Evolutionary conservation across 2,113 vertebrate genomes (phyloP).

Genomic region (Pipra filicauda): DNA sequence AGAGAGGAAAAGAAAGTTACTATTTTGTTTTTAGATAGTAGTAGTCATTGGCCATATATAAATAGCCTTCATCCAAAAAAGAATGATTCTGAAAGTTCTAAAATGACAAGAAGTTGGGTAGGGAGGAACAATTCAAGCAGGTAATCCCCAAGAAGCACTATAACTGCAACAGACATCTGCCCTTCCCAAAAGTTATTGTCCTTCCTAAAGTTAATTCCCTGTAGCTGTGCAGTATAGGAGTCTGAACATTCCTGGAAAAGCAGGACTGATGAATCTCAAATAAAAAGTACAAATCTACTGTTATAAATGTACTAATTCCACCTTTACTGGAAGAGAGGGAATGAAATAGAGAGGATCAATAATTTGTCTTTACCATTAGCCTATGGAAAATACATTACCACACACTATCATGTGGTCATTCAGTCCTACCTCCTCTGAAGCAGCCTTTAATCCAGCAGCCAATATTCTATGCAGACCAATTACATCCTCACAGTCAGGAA

Average conservation of each 20-base stretch:
- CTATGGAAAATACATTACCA: neutral
- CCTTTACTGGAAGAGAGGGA: neutral
- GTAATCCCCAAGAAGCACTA: neutral
- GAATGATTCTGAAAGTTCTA: neutral
- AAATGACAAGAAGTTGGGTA: neutral
- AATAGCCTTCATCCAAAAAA: neutral
- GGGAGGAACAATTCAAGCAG: neutral
- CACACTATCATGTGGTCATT: neutral
- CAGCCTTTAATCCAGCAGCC: neutral
- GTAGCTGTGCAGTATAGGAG: neutral
- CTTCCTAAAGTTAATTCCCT: neutral
- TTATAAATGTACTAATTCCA: neutral
- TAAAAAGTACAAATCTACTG: neutral
- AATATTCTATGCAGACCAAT: neutral
- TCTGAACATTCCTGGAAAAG: neutral
- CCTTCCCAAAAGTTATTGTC: neutral
- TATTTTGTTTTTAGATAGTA: neutral
- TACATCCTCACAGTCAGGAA: neutral
- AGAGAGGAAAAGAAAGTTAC: neutral
- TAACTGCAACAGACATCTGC: neutral
- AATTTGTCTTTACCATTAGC: neutral
- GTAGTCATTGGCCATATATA: neutral
- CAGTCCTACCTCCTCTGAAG: neutral
- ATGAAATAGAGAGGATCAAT: neutral
- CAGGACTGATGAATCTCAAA: neutral